Evolutionary conservation across 2,113 vertebrate species (phyloP), one percentile per base, ranked within the genome.

Genomic region (Cranoglanis bouderius): DNA sequence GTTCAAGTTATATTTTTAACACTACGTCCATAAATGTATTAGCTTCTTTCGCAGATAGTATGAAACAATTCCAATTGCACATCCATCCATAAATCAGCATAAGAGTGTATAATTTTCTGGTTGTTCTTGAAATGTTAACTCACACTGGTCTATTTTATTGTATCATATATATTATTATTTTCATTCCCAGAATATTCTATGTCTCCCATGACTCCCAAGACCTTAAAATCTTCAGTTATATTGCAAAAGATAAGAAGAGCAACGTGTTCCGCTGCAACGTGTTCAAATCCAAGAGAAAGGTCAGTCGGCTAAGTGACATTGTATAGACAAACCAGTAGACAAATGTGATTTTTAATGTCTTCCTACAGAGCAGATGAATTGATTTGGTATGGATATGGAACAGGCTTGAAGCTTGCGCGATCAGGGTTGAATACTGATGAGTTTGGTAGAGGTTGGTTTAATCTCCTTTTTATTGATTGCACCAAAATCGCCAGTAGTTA

Each of bases 251-350:
- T 19, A 97, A 98, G 8, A 96, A 97, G 93, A 98, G 96, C 94
- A 99, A 98, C 5, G 35, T 97, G 82, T 99, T 99, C 95, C 96
- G 96, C 88, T 99, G 98, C 93, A 99, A 99, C 0, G 98, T 99
- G 88, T 99, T 99, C 94, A 99, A 99, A 91, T 99, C 98, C 40
- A 99, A 99, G 94, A 98, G 98, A 92, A 99, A 99, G 97, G 98
- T 99, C 59, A 80, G 88, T 89, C 24, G 29, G 18, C 5, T 78
- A 8, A 32, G n/a, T 6, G 12, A 12, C 59, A 13, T 40, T 35
- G 21, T 38, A 1, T 55, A 13, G 24, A 29, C 24, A 29, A 46
- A 77, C 74, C 74, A 2, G 35, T 55, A 12, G 13, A 61, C n/a
- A 43, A 61, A 57, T 82, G 0, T 35, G 46, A 16, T 19, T 55